These are phyloP conservation scores for Cosmia pyralina DNA, from an alignment of 2,888 invertebrate species.

Conservation along the genomic window DNA sequence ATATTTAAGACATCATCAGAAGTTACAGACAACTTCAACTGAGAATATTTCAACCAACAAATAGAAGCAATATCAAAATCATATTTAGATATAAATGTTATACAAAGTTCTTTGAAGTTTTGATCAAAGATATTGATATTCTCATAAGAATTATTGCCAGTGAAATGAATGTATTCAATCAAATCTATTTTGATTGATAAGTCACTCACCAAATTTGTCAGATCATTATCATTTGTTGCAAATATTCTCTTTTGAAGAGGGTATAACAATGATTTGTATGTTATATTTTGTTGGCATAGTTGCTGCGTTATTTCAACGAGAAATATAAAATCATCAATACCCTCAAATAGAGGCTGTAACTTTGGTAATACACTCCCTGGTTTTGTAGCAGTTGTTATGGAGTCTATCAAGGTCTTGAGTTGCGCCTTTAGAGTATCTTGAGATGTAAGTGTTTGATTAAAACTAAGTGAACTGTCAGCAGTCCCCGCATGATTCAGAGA, in stretches of 20 bases:
- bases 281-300: constrained; percentile 77
- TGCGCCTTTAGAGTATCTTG: constrained; percentile 80
- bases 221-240: constrained; percentile 66
- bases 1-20: constrained; percentile 79
- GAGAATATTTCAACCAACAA: constrained; percentile 86
- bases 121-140: constrained; percentile 78
- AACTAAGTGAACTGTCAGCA: constrained; percentile 58
- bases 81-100: constrained; percentile 80
- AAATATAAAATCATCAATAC: constrained; percentile 77
- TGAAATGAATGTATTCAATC: constrained; percentile 83
- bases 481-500: constrained; percentile 44
- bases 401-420: constrained; percentile 72
- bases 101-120: constrained; percentile 79
- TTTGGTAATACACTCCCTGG: constrained; percentile 71
- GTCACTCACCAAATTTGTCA: constrained; percentile 74
- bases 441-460: constrained; percentile 68
- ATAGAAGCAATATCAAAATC: constrained; percentile 87
- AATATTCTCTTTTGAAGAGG: constrained; percentile 80
- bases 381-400: constrained; percentile 65
- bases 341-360: constrained; percentile 77
- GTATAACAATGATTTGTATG: constrained; percentile 80
- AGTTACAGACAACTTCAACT: constrained; percentile 73
- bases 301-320: constrained; percentile 74
- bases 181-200: constrained; percentile 84
- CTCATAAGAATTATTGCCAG: constrained; percentile 78